Evolutionary conservation across 2,113 vertebrate species (phyloP).

Genomic region (Mirounga angustirostris): DNA sequence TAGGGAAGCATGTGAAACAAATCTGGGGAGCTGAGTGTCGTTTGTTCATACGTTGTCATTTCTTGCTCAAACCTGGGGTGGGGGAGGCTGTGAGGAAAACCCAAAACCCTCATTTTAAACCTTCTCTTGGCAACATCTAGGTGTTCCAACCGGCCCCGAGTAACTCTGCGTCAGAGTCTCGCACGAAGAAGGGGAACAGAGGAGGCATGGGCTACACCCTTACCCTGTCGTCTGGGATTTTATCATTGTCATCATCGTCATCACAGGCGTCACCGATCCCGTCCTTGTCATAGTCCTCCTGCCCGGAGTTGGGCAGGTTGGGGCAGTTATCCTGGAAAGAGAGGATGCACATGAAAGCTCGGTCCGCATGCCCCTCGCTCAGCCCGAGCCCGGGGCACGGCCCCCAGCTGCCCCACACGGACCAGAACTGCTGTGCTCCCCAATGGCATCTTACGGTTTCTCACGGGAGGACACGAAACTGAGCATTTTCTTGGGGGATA

Average conservation of each 20-base stretch:
- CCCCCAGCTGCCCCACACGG: fast-evolving
- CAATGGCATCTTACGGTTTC: background rate
- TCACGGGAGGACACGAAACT: background rate
- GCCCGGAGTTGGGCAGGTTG: conserved; percentile 97
- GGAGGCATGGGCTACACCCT: conserved; percentile 43
- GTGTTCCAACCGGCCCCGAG: background rate
- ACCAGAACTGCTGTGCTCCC: background rate
- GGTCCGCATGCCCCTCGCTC: background rate
- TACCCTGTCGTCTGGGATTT: conserved; percentile 97
- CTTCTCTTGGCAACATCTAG: background rate
- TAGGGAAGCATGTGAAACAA: background rate
- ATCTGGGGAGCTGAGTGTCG: background rate
- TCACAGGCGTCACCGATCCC: conserved; percentile 98
- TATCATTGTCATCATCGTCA: conserved; percentile 96
- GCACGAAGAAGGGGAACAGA: background rate
- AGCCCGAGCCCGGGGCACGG: fast-evolving
- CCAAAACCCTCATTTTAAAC: background rate
- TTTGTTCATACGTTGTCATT: background rate
- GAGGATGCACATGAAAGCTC: background rate
- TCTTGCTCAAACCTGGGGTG: background rate
- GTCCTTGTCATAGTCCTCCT: conserved; percentile 99
- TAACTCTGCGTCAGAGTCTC: background rate
- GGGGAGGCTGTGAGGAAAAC: background rate
- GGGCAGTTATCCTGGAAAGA: conserved; percentile 96
- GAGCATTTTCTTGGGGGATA: background rate